A percentile compares a stretch with the other conserved stretches of the same genome.
Conservation (phyloP, 2,797 vertebrate species). For the Champsocephalus esox region DNA sequence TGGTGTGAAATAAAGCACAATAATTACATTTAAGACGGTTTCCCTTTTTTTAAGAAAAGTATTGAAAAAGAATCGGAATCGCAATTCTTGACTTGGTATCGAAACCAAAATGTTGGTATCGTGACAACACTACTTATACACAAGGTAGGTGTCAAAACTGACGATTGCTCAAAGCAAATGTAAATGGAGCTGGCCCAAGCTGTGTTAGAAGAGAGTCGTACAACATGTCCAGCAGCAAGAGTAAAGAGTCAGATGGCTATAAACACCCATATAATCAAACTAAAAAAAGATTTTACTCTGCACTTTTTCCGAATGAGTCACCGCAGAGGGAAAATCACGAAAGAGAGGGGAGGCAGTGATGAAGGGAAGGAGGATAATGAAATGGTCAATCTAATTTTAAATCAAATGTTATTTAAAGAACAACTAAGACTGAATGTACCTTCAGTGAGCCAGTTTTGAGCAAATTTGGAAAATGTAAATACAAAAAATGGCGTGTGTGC, state of each 20-base stretch:
- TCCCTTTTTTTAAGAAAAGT: no score
- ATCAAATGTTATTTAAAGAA: constrained; percentile 9
- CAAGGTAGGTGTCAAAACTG: constrained; percentile 6
- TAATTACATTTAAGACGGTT: no score
- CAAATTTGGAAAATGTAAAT: background rate
- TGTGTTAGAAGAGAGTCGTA: background rate
- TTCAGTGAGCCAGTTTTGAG: background rate
- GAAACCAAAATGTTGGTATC: no score
- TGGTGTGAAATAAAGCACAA: no score
- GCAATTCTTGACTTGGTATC: no score
- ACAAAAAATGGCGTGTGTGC: no score
- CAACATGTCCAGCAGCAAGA: constrained; percentile 1
- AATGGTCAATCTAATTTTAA: constrained; percentile 6
- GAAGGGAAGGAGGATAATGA: background rate
- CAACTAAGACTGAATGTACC: constrained; percentile 2
- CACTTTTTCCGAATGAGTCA: constrained; percentile 20
- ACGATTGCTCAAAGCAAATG: constrained; percentile 29
- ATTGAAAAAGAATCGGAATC: no score
- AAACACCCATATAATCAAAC: background rate
- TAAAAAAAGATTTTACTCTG: constrained; percentile 18
- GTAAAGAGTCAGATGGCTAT: background rate
- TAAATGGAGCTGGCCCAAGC: constrained; percentile 14
- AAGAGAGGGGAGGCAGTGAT: background rate
- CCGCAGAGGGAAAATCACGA: constrained; percentile 6
- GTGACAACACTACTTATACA: background rate